Evolutionary conservation across 2,113 vertebrate species (phyloP).

Genomic region (Tylochromis polylepis): DNA sequence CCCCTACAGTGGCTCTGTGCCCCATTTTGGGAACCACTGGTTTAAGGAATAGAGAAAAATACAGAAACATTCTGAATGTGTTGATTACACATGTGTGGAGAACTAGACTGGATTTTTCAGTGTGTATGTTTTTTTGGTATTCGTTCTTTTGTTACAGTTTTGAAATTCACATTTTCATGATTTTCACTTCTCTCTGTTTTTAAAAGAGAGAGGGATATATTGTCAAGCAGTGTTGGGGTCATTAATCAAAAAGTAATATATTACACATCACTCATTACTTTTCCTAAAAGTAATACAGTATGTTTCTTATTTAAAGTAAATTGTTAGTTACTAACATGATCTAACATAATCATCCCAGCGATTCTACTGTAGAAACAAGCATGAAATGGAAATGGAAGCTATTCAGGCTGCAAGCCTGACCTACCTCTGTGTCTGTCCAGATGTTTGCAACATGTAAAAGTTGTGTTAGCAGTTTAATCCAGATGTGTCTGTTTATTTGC

Average conservation of each 20-base stretch:
- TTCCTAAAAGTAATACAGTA: neutral
- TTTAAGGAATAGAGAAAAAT: neutral
- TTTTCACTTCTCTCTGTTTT: neutral
- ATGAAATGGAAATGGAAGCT: neutral
- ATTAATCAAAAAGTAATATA: neutral
- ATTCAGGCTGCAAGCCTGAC: neutral
- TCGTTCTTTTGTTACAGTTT: neutral
- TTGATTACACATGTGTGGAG: neutral
- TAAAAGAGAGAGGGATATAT: neutral
- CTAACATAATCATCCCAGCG: neutral
- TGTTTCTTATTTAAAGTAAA: neutral
- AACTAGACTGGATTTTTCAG: neutral
- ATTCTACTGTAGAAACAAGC: neutral
- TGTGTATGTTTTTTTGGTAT: neutral
- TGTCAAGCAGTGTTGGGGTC: neutral
- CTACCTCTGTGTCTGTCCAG: neutral
- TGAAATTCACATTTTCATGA: neutral
- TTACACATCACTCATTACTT: neutral
- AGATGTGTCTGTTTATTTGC: neutral
- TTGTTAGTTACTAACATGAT: neutral
- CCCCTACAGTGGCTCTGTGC: too few relatives aligned
- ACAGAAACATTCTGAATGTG: neutral
- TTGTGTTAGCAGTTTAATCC: neutral
- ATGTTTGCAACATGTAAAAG: neutral
- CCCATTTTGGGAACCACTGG: too few relatives aligned